Conservation (phyloP, 1,140 invertebrate genomes). For the Rhysida immarginata region DNA sequence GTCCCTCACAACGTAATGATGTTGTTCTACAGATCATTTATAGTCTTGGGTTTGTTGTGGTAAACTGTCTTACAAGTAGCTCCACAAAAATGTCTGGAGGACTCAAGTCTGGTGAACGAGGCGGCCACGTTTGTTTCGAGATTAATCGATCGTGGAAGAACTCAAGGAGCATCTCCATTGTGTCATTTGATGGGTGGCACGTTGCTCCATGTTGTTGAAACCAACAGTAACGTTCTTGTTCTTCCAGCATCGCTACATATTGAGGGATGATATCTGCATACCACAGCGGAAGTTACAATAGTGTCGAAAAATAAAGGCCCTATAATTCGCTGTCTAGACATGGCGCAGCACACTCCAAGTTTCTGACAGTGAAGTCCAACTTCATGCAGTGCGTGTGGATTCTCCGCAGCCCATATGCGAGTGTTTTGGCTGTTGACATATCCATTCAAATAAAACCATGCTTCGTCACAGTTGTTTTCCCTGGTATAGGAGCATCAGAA, state of each 20-base stretch:
- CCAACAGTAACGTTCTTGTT: not conserved
- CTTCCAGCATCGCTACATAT: not conserved
- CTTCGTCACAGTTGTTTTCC: no score
- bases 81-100: not conserved
- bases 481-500: no score
- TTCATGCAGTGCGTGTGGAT: constrained; percentile 21
- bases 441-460: constrained; percentile 19
- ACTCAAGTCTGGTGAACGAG: not conserved
- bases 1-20: no score
- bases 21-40: no score
- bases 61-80: not conserved
- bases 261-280: not conserved
- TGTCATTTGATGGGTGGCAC: not conserved
- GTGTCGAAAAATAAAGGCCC: constrained; percentile 13
- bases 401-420: constrained; percentile 21
- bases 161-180: not conserved
- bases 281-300: not conserved
- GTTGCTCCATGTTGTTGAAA: constrained; percentile 3
- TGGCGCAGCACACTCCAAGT: constrained; percentile 25
- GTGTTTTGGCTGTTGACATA: constrained; percentile 22
- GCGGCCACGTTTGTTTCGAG: not conserved
- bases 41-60: not conserved
- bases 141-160: not conserved
- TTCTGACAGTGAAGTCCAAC: constrained; percentile 24
- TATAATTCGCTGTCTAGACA: constrained; percentile 25